Evolutionary conservation across 2,888 invertebrate species (phyloP), one percentile per base, ranked within the genome.

Genomic region (Hypselothyrea guttata): DNA sequence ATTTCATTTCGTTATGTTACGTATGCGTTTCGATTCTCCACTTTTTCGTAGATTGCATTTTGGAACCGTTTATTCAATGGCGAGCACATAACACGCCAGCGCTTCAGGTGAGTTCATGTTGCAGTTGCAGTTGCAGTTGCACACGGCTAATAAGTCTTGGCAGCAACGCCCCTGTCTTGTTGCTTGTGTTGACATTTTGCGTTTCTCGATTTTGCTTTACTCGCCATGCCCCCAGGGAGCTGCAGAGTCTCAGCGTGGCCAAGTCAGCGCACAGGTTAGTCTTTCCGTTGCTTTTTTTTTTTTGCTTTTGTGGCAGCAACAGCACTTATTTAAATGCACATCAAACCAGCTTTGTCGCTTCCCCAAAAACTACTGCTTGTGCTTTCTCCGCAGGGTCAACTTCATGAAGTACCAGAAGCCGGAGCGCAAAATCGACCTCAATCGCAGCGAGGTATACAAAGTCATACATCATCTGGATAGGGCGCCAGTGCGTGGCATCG

Each of bases 371-470:
- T 18, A 0, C 0, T 8, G 9, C 3, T 5, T 16, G 31, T 33
- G 16, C 15, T 1, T 11, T 9, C 7, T 31, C 34, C 46, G 46
- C 90, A 97, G 97, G 88, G 95, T 97, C 56, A 97, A 97, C 91
- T 97, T 97, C 90, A 93, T 96, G 92, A 97, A 97, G 90, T 96
- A 95, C 90, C 94, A 96, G 87, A 95, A 95, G 84, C 94, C 94
- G 22, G 94, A 95, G 61, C 93, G 93, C 45, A 93, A 93, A 62
- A 91, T 94, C 84, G 94, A 95, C 88, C 91, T 95, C 71, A 93
- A 94, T 89, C 91, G 93, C 83, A 96, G 96, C 56, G 95, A 95
- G 88, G 95, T 95, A 4, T 96, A 94, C 90, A 94, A 76, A 89
- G 90, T 95, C 88, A 92, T 96, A 59, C 96, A 96, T 90, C 93